Evolutionary conservation across 2,888 invertebrate species (phyloP).

Genomic region (Tolmerus cingulatus): DNA sequence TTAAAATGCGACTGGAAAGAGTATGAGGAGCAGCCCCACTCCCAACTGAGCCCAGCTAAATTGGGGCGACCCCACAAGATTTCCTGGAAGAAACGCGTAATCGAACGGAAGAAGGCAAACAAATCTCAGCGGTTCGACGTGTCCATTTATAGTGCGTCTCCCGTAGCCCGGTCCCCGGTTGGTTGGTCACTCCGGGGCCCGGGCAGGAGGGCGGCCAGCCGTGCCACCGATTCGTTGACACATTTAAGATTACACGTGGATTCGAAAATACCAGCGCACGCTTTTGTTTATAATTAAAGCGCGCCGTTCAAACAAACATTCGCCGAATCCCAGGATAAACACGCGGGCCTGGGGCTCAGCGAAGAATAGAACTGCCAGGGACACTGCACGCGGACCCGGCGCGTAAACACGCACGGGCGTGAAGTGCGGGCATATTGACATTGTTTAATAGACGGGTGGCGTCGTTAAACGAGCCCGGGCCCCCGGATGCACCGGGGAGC

Average conservation of each 20-base stretch:
- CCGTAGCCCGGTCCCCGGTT: neutral
- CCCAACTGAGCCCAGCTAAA: neutral
- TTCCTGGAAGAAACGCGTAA: neutral
- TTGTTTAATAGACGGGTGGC: constrained; percentile 48
- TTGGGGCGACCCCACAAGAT: neutral
- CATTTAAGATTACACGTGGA: constrained; percentile 45
- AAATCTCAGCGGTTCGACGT: neutral
- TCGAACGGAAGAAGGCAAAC: neutral
- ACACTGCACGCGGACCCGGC: constrained; percentile 14
- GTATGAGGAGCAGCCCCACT: neutral
- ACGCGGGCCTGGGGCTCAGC: neutral
- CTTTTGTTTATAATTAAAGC: constrained; percentile 48
- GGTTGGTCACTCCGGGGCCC: neutral
- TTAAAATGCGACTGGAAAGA: neutral
- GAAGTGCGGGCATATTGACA: constrained; percentile 44
- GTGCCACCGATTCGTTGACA: constrained; percentile 43
- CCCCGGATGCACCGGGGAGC: neutral
- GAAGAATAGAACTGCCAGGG: constrained; percentile 22
- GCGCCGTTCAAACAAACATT: constrained; percentile 48
- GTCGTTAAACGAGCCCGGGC: constrained; percentile 43
- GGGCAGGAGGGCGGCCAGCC: neutral
- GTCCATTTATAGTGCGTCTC: neutral
- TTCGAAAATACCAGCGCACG: constrained; percentile 39
- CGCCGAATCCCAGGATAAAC: constrained; percentile 44
- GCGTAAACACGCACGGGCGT: constrained; percentile 19